These are phyloP conservation scores for Macaca fascicularis DNA, from an alignment of 2,113 vertebrate species.

Conservation along the genomic window DNA sequence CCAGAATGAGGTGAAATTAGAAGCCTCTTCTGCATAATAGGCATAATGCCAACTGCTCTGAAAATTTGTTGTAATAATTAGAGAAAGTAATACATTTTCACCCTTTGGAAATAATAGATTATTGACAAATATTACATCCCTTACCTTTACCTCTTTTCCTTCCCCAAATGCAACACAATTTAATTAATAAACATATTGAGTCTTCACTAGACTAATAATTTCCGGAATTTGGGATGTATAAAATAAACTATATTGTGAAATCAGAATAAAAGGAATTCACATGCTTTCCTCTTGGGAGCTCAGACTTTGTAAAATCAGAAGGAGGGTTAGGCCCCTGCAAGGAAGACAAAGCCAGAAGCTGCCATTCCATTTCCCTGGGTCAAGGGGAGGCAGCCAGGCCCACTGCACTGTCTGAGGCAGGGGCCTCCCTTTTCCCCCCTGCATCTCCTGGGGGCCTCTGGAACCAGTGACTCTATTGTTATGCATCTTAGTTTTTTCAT, in stretches of 20 bases:
- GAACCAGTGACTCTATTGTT: neutral
- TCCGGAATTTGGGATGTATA: neutral
- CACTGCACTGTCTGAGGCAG: neutral
- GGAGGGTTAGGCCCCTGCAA: neutral
- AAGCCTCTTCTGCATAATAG: neutral
- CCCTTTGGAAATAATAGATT: neutral
- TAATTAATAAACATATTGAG: neutral
- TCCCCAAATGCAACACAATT: neutral
- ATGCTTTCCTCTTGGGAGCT: conserved; percentile 7
- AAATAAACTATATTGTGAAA: neutral
- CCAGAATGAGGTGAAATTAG: neutral
- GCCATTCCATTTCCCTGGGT: neutral
- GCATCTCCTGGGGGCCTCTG: neutral
- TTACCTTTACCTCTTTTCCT: neutral
- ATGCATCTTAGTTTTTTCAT: neutral
- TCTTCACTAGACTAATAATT: neutral
- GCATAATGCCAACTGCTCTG: neutral
- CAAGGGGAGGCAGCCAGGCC: neutral
- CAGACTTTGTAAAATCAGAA: conserved; percentile 41
- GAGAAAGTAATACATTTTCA: neutral
- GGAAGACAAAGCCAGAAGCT: neutral
- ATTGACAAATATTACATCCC: neutral
- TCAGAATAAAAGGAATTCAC: neutral
- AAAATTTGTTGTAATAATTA: neutral
- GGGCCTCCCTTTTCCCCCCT: neutral